phyloP scores from a whole-genome alignment of 2,888 invertebrate genomes.

The Leptura quadrifasciata region DNA sequence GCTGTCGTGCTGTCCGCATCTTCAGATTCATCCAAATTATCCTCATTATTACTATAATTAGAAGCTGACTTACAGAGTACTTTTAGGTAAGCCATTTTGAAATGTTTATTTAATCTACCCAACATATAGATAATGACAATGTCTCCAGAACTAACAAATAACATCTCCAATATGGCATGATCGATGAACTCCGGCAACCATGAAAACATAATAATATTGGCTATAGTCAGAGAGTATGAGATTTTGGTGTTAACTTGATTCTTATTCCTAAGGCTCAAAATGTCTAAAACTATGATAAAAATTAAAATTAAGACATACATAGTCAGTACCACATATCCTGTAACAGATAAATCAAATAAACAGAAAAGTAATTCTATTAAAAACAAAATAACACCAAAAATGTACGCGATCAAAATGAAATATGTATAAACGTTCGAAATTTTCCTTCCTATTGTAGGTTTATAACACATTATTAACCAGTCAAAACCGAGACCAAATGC shows the following conservation, averaged over 20 bases:
- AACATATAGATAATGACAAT: slow-evolving; percentile 49
- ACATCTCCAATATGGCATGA: not conserved
- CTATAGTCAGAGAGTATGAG: too few species aligned
- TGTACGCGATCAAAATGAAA: slow-evolving; percentile 35
- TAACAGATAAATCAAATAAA: too few species aligned
- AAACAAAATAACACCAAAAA: slow-evolving; percentile 13
- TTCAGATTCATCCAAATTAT: slow-evolving; percentile 42
- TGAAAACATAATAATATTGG: too few species aligned
- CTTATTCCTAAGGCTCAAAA: too few species aligned
- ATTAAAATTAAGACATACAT: too few species aligned
- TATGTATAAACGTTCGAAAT: slow-evolving; percentile 30
- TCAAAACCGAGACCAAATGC: slow-evolving; percentile 45
- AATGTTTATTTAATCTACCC: slow-evolving; percentile 50
- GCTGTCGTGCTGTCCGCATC: not conserved
- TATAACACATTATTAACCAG: slow-evolving; percentile 41
- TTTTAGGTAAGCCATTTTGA: slow-evolving; percentile 48
- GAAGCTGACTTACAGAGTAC: slow-evolving; percentile 42
- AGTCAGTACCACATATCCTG: too few species aligned
- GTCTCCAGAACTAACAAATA: slow-evolving; percentile 41
- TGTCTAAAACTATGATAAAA: too few species aligned
- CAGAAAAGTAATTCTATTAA: not conserved
- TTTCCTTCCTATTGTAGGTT: slow-evolving; percentile 17
- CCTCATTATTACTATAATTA: slow-evolving; percentile 37
- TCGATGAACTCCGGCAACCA: too few species aligned
- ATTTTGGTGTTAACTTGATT: too few species aligned